Percentiles rank a stretch among this genome's conserved stretches.
These are phyloP conservation scores for Malurus cyaneus DNA, from an alignment of 2,113 vertebrate genomes.

Conservation along the genomic window DNA sequence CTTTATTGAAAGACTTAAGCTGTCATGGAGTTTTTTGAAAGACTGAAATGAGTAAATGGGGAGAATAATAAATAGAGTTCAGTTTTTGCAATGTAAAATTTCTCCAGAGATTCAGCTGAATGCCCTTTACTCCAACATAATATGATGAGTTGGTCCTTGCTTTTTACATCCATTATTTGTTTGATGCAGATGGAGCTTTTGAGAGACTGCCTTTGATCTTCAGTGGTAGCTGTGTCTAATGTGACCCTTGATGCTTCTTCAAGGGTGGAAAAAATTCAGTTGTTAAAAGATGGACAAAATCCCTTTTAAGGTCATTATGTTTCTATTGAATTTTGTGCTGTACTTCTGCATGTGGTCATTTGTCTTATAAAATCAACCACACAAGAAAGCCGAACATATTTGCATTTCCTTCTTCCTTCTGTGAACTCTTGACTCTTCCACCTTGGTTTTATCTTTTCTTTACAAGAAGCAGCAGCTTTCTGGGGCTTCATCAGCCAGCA, in stretches of 20 bases:
- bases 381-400: background rate
- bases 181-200: background rate
- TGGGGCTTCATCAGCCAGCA: background rate
- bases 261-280: accelerated
- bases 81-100: background rate
- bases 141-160: background rate
- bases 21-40: background rate
- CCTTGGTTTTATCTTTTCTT: background rate
- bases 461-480: background rate
- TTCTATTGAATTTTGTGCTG: background rate
- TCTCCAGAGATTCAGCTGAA: background rate
- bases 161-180: slow-evolving; percentile 23
- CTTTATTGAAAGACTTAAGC: background rate
- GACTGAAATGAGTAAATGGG: background rate
- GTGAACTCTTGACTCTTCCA: background rate
- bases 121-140: background rate
- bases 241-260: background rate
- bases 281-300: background rate
- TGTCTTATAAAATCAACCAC: background rate
- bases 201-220: slow-evolving; percentile 33
- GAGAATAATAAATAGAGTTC: background rate
- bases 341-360: background rate
- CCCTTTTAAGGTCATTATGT: background rate
- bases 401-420: background rate
- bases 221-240: background rate